Conservation (phyloP, 2,113 vertebrate species). For the Antigone vipio region DNA sequence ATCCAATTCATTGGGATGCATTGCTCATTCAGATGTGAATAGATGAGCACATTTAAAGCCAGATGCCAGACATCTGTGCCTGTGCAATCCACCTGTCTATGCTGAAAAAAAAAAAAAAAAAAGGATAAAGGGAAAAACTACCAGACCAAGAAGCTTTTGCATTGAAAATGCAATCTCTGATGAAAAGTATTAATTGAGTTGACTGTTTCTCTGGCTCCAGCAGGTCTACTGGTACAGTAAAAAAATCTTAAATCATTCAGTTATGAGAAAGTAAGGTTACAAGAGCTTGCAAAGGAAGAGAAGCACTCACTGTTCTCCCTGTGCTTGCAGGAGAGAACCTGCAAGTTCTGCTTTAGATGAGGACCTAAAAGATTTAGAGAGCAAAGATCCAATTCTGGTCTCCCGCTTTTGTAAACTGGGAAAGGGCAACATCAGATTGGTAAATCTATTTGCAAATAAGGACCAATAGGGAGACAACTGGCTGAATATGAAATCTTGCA, state of each 20-base stretch:
- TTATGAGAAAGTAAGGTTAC: background rate
- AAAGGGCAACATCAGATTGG: background rate
- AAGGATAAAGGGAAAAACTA: background rate
- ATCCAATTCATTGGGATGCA: background rate
- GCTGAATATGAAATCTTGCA: background rate
- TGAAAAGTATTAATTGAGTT: background rate
- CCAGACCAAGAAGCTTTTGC: background rate
- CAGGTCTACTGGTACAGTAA: background rate
- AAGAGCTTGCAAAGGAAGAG: background rate
- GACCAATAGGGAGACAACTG: background rate
- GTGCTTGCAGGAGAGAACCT: background rate
- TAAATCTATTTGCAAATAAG: background rate
- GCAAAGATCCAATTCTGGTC: background rate
- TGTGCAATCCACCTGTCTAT: background rate
- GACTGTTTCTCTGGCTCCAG: background rate
- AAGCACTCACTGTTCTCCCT: background rate
- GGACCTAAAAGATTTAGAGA: background rate
- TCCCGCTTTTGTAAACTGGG: background rate
- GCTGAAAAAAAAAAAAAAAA: background rate
- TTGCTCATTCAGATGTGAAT: background rate
- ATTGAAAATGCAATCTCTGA: background rate
- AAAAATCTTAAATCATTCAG: background rate
- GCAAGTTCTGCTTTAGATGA: background rate
- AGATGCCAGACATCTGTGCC: conserved; percentile 30
- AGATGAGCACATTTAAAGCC: conserved; percentile 12